Conservation (phyloP, 2,888 invertebrate species). For the Dendrolimus houi region DNA sequence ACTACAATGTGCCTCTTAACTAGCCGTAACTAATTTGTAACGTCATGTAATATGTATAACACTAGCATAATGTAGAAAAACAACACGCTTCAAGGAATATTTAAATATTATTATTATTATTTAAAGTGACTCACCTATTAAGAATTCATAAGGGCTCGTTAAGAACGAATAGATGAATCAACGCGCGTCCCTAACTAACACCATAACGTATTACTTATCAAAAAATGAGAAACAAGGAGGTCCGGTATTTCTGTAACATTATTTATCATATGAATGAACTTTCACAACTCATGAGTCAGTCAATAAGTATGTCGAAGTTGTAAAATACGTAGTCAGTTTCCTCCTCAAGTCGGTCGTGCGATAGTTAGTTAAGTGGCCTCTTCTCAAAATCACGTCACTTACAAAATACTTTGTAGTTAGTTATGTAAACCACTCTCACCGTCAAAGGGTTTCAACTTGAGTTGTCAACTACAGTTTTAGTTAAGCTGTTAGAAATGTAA, state of each 20-base stretch:
- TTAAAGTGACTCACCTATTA: background rate
- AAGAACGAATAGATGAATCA: background rate
- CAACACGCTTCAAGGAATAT: no score
- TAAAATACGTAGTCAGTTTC: conserved; percentile 44
- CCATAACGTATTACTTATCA: background rate
- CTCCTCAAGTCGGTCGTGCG: conserved; percentile 2
- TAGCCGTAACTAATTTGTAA: no score
- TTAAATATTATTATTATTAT: no score
- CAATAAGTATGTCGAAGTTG: conserved; percentile 46
- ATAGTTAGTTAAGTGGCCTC: background rate
- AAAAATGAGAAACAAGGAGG: background rate
- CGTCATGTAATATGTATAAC: no score
- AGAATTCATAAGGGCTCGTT: background rate
- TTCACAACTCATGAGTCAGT: conserved; percentile 54
- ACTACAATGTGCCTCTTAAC: no score
- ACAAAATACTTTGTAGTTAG: conserved; percentile 9
- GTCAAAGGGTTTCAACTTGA: background rate
- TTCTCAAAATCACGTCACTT: conserved; percentile 23
- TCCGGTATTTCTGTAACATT: conserved; percentile 1
- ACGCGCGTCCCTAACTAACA: background rate
- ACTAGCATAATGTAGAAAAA: no score
- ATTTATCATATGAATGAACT: conserved; percentile 30
- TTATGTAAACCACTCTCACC: conserved; percentile 3
- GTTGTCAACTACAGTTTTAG: background rate
- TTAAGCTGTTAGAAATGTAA: background rate